phyloP scores from a whole-genome alignment of 1,140 invertebrate genomes.

The Hyphantria cunea region DNA sequence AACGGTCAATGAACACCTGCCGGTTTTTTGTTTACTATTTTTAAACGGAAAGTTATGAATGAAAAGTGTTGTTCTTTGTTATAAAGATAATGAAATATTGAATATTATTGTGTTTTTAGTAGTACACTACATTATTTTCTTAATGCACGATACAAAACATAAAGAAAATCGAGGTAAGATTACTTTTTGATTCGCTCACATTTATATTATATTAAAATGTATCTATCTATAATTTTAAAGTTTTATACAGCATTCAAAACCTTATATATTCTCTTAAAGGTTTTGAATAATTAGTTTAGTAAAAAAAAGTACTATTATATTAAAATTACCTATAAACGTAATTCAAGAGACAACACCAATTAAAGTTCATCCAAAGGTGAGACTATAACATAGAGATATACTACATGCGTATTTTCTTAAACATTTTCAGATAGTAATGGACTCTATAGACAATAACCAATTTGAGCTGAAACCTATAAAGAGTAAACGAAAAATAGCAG shows the following conservation, averaged over 20 bases:
- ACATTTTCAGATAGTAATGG: conserved; percentile 58
- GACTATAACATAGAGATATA: too few species aligned
- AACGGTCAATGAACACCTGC: conserved; percentile 55
- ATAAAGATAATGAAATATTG: conserved; percentile 14
- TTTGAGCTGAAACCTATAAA: conserved; percentile 72
- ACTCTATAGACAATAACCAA: conserved; percentile 75
- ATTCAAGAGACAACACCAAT: too few species aligned
- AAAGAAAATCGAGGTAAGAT: conserved; percentile 13
- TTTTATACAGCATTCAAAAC: too few species aligned
- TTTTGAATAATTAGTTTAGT: too few species aligned
- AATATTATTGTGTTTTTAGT: conserved; percentile 2
- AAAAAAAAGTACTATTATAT: too few species aligned
- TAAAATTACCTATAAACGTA: too few species aligned
- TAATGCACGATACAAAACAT: conserved; percentile 5
- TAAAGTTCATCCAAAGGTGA: too few species aligned
- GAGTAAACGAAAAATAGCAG: conserved; percentile 65
- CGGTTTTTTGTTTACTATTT: conserved; percentile 47
- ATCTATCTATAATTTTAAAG: too few species aligned
- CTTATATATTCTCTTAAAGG: too few species aligned
- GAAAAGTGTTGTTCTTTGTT: conserved; percentile 36
- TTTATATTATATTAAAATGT: too few species aligned
- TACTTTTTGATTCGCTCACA: too few species aligned
- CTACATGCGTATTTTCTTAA: neutral
- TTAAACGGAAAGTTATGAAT: conserved; percentile 48
- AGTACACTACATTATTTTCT: neutral